A percentile compares a stretch with the other conserved stretches of the same genome.
Evolutionary conservation across 2,797 vertebrate genomes (phyloP).

Genomic region (Phataginus tricuspis): DNA sequence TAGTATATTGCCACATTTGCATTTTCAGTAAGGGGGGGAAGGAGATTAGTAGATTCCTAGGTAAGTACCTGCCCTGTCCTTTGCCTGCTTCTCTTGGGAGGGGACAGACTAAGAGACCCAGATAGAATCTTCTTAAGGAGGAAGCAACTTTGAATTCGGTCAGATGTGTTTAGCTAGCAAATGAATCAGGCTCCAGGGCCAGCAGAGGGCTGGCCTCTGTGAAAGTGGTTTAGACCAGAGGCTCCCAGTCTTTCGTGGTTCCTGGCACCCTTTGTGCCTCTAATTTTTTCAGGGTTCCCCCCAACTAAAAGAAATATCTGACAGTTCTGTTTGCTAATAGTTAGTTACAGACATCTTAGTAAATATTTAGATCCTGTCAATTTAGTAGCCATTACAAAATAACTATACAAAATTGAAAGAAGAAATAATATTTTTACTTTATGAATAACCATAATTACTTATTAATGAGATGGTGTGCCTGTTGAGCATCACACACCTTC

Average conservation of each 20-base stretch:
- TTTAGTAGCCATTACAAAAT: neutral
- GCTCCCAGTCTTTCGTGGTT: neutral
- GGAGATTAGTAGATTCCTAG: neutral
- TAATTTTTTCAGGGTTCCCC: neutral
- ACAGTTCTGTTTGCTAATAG: neutral
- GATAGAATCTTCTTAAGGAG: neutral
- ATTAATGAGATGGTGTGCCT: neutral
- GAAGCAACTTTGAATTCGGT: neutral
- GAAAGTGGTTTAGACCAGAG: neutral
- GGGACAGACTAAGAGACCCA: neutral
- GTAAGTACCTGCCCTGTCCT: neutral
- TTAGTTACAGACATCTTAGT: neutral
- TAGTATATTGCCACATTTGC: neutral
- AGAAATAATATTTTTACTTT: neutral
- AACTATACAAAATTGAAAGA: neutral
- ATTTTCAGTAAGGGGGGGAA: neutral
- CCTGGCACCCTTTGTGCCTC: neutral
- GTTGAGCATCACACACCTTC: neutral
- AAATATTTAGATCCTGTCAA: neutral
- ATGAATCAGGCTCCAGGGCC: neutral
- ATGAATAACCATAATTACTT: neutral
- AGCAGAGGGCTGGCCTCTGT: neutral
- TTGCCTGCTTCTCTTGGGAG: neutral
- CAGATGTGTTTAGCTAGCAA: neutral
- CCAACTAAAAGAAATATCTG: neutral